A percentile compares a stretch with the other conserved stretches of the same genome.
These are phyloP conservation scores for Kuschelorhynchus macadamiae DNA, from an alignment of 2,888 invertebrate genomes.

Conservation along the genomic window DNA sequence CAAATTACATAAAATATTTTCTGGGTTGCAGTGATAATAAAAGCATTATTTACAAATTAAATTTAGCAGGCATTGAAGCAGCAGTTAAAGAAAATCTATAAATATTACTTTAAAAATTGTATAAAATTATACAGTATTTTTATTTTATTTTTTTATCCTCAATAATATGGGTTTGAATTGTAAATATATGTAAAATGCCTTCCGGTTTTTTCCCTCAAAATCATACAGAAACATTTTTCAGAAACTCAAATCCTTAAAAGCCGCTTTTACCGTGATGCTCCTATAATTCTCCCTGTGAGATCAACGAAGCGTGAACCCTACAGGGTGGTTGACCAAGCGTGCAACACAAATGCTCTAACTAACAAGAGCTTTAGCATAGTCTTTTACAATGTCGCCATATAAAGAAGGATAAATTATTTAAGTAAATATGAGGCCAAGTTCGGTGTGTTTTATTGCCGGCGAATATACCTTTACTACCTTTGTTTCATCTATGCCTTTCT, in stretches of 20 bases:
- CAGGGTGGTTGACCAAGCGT: slow-evolving; percentile 48
- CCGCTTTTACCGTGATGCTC: slow-evolving; percentile 43
- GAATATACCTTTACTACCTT: no score
- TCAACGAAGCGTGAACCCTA: slow-evolving; percentile 44
- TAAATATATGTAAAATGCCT: slow-evolving; percentile 1
- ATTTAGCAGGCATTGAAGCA: no score
- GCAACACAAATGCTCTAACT: slow-evolving; percentile 44
- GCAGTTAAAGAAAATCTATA: no score
- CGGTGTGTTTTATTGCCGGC: no score
- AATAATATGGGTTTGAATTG: no score
- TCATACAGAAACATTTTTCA: slow-evolving; percentile 24
- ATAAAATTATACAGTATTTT: no score
- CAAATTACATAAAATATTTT: no score
- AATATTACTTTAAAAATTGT: no score
- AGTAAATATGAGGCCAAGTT: slow-evolving; percentile 51
- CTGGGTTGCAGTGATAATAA: no score
- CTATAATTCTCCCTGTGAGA: slow-evolving; percentile 45
- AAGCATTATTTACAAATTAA: no score
- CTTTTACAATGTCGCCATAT: slow-evolving; percentile 38
- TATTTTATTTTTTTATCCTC: no score
- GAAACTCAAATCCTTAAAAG: slow-evolving; percentile 42
- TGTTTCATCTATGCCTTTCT: no score
- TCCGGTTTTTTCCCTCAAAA: slow-evolving; percentile 4
- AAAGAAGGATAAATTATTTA: slow-evolving; percentile 26
- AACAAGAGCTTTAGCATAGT: slow-evolving; percentile 45